Evolutionary conservation across 2,797 vertebrate genomes (phyloP).

Genomic region (Pantherophis vulpinus): DNA sequence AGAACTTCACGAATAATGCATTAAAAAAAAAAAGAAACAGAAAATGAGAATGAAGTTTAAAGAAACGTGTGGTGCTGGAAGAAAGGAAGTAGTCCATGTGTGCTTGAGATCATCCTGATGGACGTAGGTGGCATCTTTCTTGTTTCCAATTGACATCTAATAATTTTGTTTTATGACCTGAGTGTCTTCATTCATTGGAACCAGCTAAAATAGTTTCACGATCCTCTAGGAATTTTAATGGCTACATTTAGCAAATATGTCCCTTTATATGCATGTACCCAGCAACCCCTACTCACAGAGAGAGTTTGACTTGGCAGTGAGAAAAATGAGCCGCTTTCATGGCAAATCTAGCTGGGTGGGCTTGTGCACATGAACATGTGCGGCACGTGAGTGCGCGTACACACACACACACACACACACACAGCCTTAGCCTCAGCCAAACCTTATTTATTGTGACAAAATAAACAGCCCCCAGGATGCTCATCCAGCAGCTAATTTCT

Average conservation of each 20-base stretch:
- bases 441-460: constrained; percentile 67
- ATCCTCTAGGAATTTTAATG: background rate
- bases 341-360: background rate
- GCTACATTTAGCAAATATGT: background rate
- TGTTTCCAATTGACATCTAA: background rate
- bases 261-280: background rate
- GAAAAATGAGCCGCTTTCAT: background rate
- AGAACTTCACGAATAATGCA: background rate
- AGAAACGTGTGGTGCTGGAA: background rate
- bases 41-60: background rate
- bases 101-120: background rate
- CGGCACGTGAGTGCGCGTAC: background rate
- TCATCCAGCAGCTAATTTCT: constrained; percentile 74
- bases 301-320: background rate
- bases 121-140: background rate
- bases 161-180: background rate
- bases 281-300: background rate
- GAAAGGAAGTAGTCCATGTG: background rate
- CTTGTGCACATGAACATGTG: fast-evolving
- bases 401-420: background rate
- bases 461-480: constrained; percentile 70
- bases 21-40: background rate
- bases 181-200: background rate
- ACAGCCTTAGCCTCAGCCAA: constrained; percentile 31
- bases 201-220: background rate